Evolutionary conservation across 2,888 invertebrate species (phyloP).

Genomic region (Clitarchus hookeri): DNA sequence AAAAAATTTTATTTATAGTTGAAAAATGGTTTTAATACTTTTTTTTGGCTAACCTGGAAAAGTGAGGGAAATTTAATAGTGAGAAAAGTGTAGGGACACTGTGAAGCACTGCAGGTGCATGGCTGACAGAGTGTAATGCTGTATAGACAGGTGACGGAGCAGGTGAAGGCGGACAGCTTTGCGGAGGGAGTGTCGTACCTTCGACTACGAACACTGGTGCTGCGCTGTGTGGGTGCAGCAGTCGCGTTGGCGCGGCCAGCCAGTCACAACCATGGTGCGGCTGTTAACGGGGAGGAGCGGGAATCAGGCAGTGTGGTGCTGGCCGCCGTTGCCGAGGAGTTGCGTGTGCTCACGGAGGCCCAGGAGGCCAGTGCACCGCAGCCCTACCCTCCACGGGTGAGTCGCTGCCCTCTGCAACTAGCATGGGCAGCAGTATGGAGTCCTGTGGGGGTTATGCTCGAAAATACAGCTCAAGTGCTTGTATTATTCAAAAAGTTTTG

Average conservation of each 20-base stretch:
- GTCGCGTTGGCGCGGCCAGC: constrained; percentile 26
- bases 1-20: too few species aligned
- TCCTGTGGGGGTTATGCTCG: too few species aligned
- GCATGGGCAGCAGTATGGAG: too few species aligned
- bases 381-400: background rate
- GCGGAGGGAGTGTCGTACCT: constrained; percentile 51
- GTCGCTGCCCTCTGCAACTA: background rate
- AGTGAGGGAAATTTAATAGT: too few species aligned
- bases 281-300: constrained; percentile 33
- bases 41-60: too few species aligned
- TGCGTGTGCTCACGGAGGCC: constrained; percentile 10
- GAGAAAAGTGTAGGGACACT: too few species aligned
- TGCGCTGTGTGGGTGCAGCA: constrained; percentile 45
- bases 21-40: too few species aligned
- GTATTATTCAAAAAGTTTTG: too few species aligned
- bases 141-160: constrained; percentile 34
- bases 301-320: background rate
- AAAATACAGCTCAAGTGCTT: too few species aligned
- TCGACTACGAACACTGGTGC: constrained; percentile 51
- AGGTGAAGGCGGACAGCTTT: constrained; percentile 36
- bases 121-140: too few species aligned
- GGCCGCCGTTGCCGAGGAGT: constrained; percentile 22
- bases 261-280: background rate
- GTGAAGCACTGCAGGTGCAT: too few species aligned
- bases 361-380: background rate